Base-by-base conservation (phyloP, 2,113 vertebrate genomes). In the Mixornis gularis region DNA sequence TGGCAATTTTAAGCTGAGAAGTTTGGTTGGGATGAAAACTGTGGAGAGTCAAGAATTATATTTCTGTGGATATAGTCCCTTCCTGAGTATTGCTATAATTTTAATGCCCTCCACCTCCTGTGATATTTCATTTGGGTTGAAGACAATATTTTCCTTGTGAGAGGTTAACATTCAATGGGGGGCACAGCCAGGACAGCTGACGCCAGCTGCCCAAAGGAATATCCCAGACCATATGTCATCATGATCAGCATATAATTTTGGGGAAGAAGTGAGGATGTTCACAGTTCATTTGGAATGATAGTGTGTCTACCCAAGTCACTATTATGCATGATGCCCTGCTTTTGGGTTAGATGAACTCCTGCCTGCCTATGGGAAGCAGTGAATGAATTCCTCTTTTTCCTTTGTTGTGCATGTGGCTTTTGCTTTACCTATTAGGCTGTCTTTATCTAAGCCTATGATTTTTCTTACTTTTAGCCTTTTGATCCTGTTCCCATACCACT, bases 281-380 rank as follows among this genome's bases (percentile, higher is more conserved):
- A 6, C 8, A 49, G 24, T 13, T 56, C 2, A 29, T 48, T 56
- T 34, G 30, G 24, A 20, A 5, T 27, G 26, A 43, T 19, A 5
- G 3, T 4, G 1, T 30, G 26, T 16, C 48, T 81, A 16, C 17
- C 3, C 24, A 63, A 34, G 20, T 18, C 7, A 19, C 30, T 0
- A 0, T 19, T n/a, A 32, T 1, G 1, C 21, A 7, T 7, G 19
- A 29, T n/a, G 36, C 8, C 13, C 46, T 46, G 25, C 21, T 29
- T 1, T 40, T 17, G 15, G 12, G 34, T 24, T 53, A 13, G n/a
- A 19, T 87, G 53, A 83, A 48, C 30, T 53, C 4, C n/a, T 38
- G 24, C 15, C 38, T 69, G 17, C 13, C 3, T 0, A 30, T 21
- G 9, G 27, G 7, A 69, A 34, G 32, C 5, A 20, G 18, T 16